phyloP scores from a whole-genome alignment of 2,888 invertebrate species.

The Chaitophorus viminalis region DNA sequence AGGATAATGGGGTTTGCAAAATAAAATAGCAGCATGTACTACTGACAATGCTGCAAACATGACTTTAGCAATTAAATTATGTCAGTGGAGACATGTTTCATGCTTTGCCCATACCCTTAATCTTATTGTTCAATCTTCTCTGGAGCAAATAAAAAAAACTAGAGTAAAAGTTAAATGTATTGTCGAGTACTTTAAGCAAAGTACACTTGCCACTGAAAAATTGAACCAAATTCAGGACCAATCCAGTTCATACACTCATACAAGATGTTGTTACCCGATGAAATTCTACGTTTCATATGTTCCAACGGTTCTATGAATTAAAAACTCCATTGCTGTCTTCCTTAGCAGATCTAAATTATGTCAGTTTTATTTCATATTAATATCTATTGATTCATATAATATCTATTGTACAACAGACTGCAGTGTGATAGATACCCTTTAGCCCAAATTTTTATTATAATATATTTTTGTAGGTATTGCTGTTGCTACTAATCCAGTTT shows the following conservation, averaged over 20 bases:
- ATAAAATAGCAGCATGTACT: conserved; percentile 24
- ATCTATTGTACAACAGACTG: too few relatives aligned
- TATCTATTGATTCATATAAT: too few relatives aligned
- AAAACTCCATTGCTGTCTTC: conserved; percentile 41
- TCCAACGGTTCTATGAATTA: conserved; percentile 25
- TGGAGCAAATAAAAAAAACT: not conserved
- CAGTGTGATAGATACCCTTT: too few relatives aligned
- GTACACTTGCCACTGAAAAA: conserved; percentile 5
- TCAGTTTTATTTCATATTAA: conserved; percentile 9
- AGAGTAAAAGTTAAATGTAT: conserved; percentile 31
- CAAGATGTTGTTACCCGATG: conserved; percentile 1
- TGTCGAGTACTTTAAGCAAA: conserved; percentile 39
- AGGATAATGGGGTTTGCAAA: conserved; percentile 58
- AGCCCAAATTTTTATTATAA: too few relatives aligned
- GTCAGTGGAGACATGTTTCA: conserved; percentile 2
- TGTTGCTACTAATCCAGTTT: too few relatives aligned
- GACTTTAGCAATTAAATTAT: conserved; percentile 32
- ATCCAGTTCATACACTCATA: conserved; percentile 6
- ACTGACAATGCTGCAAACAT: conserved; percentile 41
- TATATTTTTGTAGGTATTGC: too few relatives aligned
- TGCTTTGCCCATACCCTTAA: not conserved
- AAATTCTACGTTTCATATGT: conserved; percentile 31
- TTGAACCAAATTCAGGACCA: conserved; percentile 28
- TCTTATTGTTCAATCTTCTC: not conserved
- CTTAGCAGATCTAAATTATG: conserved; percentile 28